Base-by-base conservation (phyloP, 1,140 invertebrate genomes). In the Aphaenogaster rudis region DNA sequence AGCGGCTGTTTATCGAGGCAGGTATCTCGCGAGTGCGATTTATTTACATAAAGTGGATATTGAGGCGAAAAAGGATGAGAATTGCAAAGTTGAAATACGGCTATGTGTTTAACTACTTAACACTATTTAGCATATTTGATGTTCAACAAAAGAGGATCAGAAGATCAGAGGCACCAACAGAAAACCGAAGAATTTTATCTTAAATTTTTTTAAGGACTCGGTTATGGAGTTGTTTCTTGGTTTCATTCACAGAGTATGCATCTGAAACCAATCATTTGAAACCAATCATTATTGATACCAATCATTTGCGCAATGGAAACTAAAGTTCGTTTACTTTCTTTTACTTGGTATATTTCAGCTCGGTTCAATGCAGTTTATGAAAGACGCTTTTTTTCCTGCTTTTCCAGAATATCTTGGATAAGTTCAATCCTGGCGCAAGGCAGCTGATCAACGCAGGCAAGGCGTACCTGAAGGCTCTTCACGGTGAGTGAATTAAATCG, bases 401-500 rank as follows among this genome's bases (percentile, higher is more conserved):
- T 91, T 97, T 97, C 90, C 97, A 99, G 98, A 99, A 98, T 95
- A 98, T 99, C 95, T 96, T 99, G 96, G 98, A 99, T 94, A 98
- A 98, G 96, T 99, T 99, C 96, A 99, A 99, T 96, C 98, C 98
- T 50, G 98, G 98, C 90, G 98, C 98, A 8, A 96, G 98, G 92
- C 98, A 98, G 96, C 97, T 99, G 96, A 98, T 99, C 94, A 98
- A 98, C 87, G 98, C 98, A 87, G 98, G 98, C 76, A 99, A 99
- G 95, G 98, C 98, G 33, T 99, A 99, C 95, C 96, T 99, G 78
- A 99, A 99, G 95, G 98, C 98, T 88, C 96, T 99, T 92, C 98
- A 99, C 95, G 98, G 98, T 99, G 96, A 98, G 98, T 96, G 88
- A 92, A 91, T 91, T 81, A 88, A 91, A 91, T 91, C 50, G 81